Percentiles rank a stretch among this genome's conserved stretches.
These are phyloP conservation scores for Spilarctia lutea DNA, from an alignment of 2,888 invertebrate genomes.

Conservation along the genomic window DNA sequence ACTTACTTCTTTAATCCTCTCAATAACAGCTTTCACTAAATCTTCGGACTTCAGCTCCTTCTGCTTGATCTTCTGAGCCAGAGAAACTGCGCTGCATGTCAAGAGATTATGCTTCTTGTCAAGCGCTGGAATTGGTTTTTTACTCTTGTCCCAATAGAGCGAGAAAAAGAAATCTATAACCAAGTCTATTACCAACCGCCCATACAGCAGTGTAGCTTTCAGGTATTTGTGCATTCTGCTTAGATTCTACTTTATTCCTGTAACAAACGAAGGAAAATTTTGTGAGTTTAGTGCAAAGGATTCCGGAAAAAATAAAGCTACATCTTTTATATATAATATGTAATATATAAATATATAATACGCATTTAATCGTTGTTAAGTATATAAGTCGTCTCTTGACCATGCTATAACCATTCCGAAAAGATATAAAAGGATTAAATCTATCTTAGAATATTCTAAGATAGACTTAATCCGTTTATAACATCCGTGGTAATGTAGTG, in stretches of 20 bases:
- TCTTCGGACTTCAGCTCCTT: constrained; percentile 89
- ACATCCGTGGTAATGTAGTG: too few relatives aligned
- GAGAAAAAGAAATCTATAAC: constrained; percentile 77
- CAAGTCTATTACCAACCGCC: constrained; percentile 67
- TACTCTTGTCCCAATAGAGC: constrained; percentile 75
- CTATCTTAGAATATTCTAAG: too few relatives aligned
- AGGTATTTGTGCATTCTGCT: constrained; percentile 57
- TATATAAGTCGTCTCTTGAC: too few relatives aligned
- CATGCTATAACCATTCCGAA: too few relatives aligned
- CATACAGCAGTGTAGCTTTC: constrained; percentile 57
- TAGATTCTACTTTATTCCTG: constrained; percentile 18
- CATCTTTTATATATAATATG: too few relatives aligned
- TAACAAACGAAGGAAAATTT: background rate
- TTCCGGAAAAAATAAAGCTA: too few relatives aligned
- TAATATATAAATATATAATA: too few relatives aligned
- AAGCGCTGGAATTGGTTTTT: constrained; percentile 68
- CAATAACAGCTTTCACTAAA: constrained; percentile 90
- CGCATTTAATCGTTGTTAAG: too few relatives aligned
- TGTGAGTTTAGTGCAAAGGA: background rate
- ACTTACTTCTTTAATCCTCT: constrained; percentile 90
- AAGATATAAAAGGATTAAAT: too few relatives aligned
- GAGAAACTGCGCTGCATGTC: constrained; percentile 88
- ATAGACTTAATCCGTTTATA: too few relatives aligned
- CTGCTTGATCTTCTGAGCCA: constrained; percentile 89
- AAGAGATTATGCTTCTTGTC: constrained; percentile 71